Conservation (phyloP, 2,888 invertebrate species). For the Drosophila vallismaia region DNA sequence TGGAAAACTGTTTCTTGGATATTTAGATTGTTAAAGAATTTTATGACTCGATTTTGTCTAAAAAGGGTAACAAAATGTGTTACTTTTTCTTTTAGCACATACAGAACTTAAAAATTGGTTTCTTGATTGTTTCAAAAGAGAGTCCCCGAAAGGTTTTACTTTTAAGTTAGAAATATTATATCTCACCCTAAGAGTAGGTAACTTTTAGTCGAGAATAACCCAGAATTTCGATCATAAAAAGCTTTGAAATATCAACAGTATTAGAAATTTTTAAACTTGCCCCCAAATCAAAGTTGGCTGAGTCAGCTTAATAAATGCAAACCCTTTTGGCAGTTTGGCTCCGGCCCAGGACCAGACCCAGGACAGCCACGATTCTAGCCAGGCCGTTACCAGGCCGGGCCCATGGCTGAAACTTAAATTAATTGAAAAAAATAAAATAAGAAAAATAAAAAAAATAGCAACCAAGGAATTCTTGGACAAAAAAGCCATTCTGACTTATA, state of each 20-base stretch:
- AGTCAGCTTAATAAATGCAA: constrained; percentile 55
- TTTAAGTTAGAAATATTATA: too few relatives aligned
- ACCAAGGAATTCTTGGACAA: too few relatives aligned
- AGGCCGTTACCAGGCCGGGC: constrained; percentile 34
- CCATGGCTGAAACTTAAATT: constrained; percentile 81
- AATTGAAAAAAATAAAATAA: too few relatives aligned
- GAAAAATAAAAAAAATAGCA: too few relatives aligned
- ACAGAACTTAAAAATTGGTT: too few relatives aligned
- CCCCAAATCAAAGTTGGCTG: constrained; percentile 15
- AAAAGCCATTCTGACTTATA: too few relatives aligned
- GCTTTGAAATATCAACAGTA: constrained; percentile 12
- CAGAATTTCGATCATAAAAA: constrained; percentile 4
- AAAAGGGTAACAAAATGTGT: background rate
- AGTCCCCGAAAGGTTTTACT: too few relatives aligned
- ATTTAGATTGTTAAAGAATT: background rate
- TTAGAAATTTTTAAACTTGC: constrained; percentile 45
- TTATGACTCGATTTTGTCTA: background rate
- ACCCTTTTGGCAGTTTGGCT: constrained; percentile 10
- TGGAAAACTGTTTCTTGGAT: background rate
- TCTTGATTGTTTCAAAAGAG: too few relatives aligned
- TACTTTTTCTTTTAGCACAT: too few relatives aligned
- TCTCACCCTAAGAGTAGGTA: too few relatives aligned
- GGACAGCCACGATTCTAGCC: constrained; percentile 3
- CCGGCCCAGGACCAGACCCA: constrained; percentile 4
- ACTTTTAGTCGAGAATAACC: background rate